Percentiles rank a stretch among this genome's conserved stretches.
Conservation (phyloP, 2,888 invertebrate species). For the Gari tellinella region DNA sequence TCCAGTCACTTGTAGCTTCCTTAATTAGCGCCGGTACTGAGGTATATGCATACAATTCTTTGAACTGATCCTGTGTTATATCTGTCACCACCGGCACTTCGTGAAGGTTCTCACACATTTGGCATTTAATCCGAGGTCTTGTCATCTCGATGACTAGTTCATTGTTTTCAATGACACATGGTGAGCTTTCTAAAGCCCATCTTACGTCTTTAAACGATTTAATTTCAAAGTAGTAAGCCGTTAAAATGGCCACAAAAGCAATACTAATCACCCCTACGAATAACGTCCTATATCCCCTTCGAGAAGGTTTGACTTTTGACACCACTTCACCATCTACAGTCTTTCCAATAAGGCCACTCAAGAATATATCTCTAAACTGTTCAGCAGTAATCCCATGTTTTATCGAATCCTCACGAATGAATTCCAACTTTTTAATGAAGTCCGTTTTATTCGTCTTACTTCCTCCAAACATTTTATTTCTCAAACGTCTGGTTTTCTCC, state of each 20-base stretch:
- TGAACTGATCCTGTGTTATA: conserved; percentile 89
- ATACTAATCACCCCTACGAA: too few relatives aligned
- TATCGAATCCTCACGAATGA: too few relatives aligned
- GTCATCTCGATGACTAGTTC: conserved; percentile 85
- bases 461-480: too few relatives aligned
- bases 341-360: not conserved
- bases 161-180: conserved; percentile 64
- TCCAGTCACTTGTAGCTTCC: conserved; percentile 93
- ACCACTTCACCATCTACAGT: too few relatives aligned
- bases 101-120: conserved; percentile 89
- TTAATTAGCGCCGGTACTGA: conserved; percentile 93
- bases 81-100: conserved; percentile 89
- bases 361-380: not conserved
- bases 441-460: too few relatives aligned
- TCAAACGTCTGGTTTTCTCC: too few relatives aligned
- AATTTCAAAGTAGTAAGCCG: too few relatives aligned
- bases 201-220: too few relatives aligned
- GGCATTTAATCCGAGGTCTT: conserved; percentile 92
- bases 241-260: too few relatives aligned
- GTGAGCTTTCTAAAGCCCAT: conserved; percentile 1
- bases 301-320: too few relatives aligned
- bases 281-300: too few relatives aligned
- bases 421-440: too few relatives aligned
- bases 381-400: not conserved
- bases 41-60: conserved; percentile 89